Conservation (phyloP, 2,113 vertebrate species). For the Tichodroma muraria region DNA sequence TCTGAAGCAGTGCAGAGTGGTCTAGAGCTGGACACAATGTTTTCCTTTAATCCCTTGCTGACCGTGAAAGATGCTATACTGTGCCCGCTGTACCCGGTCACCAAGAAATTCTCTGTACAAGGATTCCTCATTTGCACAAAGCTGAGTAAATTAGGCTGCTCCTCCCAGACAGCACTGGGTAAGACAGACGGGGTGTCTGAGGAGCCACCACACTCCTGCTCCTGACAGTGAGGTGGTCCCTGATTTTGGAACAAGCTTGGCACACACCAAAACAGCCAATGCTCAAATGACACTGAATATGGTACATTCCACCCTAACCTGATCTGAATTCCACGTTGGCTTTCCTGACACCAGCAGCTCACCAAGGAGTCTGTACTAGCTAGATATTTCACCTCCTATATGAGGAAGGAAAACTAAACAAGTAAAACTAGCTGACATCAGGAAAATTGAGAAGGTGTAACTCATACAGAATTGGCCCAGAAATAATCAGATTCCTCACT, state of each 20-base stretch:
- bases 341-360: neutral
- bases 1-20: neutral
- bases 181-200: neutral
- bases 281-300: neutral
- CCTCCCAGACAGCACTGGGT: fast-evolving
- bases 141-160: neutral
- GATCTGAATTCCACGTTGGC: neutral
- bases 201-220: neutral
- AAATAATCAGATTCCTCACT: slow-evolving; percentile 57
- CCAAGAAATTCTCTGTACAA: neutral
- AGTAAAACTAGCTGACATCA: slow-evolving; percentile 50
- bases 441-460: slow-evolving; percentile 50
- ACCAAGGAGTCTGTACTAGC: slow-evolving; percentile 20
- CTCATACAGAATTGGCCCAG: slow-evolving; percentile 3
- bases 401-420: neutral
- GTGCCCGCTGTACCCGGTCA: neutral
- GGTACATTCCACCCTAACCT: neutral
- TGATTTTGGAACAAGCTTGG: fast-evolving
- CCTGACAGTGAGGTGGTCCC: neutral
- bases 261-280: neutral
- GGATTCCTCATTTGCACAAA: neutral
- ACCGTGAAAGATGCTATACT: neutral
- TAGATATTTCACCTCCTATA: neutral
- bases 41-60: neutral
- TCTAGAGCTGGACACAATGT: neutral